Evolutionary conservation across 2,797 vertebrate species (phyloP).

Genomic region (Takifugu ocellatus): DNA sequence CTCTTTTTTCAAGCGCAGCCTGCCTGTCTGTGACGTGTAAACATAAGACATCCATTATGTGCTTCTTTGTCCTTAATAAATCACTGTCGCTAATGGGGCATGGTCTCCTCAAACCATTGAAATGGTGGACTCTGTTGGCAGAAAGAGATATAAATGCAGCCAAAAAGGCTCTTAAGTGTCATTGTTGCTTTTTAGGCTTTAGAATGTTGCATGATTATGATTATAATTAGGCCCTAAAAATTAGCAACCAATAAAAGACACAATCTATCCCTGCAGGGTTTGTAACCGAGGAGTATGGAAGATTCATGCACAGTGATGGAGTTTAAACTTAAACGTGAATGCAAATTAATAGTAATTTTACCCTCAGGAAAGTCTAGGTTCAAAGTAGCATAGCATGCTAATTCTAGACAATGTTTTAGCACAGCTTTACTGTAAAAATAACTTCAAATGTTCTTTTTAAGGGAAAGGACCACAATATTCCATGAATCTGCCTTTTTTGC

Average conservation of each 20-base stretch:
- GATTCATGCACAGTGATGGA: too few relatives aligned
- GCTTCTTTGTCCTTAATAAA: constrained; percentile 68
- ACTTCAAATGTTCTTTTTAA: too few relatives aligned
- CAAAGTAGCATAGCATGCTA: too few relatives aligned
- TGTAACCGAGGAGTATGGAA: neutral
- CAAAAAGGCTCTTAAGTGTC: neutral
- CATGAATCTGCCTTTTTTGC: neutral
- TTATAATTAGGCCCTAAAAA: neutral
- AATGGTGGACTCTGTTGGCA: constrained; percentile 16
- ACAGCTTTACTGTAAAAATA: too few relatives aligned
- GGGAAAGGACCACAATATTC: too few relatives aligned
- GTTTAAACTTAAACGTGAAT: too few relatives aligned
- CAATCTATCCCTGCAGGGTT: too few relatives aligned
- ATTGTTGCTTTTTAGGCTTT: neutral
- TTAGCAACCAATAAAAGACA: neutral
- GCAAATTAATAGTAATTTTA: too few relatives aligned
- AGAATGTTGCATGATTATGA: neutral
- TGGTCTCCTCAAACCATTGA: constrained; percentile 31
- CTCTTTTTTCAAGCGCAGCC: constrained; percentile 55
- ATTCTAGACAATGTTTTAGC: too few relatives aligned
- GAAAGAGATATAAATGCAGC: constrained; percentile 28
- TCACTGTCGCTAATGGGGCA: constrained; percentile 62
- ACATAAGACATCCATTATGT: constrained; percentile 73
- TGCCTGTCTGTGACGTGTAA: constrained; percentile 64
- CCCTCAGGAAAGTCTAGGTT: too few relatives aligned